Conservation (phyloP, 2,888 invertebrate genomes). For the Exephanes ischioxanthus region DNA sequence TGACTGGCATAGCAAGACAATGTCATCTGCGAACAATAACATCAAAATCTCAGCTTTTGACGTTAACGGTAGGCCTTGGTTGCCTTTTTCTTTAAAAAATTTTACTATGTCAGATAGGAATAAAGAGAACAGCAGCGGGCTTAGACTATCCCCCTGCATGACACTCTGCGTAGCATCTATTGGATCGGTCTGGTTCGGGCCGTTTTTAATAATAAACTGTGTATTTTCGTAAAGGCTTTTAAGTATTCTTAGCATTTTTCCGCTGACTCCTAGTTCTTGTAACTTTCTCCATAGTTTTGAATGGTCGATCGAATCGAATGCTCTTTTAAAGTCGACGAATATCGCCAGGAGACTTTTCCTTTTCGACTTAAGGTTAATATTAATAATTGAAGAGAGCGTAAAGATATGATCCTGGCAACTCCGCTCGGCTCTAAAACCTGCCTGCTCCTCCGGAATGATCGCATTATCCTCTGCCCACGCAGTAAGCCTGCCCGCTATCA, state of each 20-base stretch:
- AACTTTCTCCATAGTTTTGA: constrained; percentile 54
- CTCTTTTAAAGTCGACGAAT: constrained; percentile 57
- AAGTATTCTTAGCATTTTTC: not conserved
- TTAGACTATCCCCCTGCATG: not conserved
- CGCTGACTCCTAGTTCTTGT: not conserved
- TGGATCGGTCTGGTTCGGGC: not conserved
- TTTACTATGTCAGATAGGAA: constrained; percentile 11
- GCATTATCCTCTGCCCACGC: constrained; percentile 38
- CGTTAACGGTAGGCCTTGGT: not conserved
- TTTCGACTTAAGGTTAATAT: constrained; percentile 31
- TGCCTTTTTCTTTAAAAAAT: not conserved
- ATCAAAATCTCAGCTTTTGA: not conserved
- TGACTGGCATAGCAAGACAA: constrained; percentile 8
- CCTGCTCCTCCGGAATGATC: constrained; percentile 58
- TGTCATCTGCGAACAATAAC: constrained; percentile 41
- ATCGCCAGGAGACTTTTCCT: constrained; percentile 36
- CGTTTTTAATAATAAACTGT: not conserved
- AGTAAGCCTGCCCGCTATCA: constrained; percentile 38
- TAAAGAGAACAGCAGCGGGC: not conserved
- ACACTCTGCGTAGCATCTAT: constrained; percentile 20
- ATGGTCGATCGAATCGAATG: constrained; percentile 46
- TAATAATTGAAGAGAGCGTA: constrained; percentile 30
- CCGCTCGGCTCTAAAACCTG: constrained; percentile 57
- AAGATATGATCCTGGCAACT: constrained; percentile 58
- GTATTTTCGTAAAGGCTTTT: not conserved